Conservation (phyloP, 2,113 vertebrate genomes). For the Eira barbara region DNA sequence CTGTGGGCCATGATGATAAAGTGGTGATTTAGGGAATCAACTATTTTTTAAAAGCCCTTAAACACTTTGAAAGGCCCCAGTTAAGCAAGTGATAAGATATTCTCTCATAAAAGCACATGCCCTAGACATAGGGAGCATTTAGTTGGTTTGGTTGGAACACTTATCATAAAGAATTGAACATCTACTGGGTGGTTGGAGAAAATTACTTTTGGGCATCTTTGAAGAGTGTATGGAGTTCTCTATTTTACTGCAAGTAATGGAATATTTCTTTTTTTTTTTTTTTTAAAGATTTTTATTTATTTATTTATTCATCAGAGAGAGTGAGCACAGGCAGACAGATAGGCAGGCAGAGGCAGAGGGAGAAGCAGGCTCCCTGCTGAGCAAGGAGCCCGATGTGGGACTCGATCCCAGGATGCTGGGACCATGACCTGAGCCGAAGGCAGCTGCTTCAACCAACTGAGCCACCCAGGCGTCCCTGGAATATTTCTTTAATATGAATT, state of each 20-base stretch:
- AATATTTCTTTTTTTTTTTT: too few species aligned
- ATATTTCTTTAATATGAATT: conserved; percentile 3
- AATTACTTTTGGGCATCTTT: conserved; percentile 16
- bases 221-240: background rate
- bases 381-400: too few species aligned
- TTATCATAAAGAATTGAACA: background rate
- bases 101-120: background rate
- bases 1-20: background rate
- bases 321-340: too few species aligned
- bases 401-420: too few species aligned
- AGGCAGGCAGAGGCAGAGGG: too few species aligned
- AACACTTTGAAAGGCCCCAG: background rate
- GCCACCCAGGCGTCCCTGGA: too few species aligned
- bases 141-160: background rate
- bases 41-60: background rate
- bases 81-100: background rate
- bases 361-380: too few species aligned
- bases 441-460: too few species aligned
- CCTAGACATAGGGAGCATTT: background rate
- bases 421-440: too few species aligned
- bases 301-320: too few species aligned
- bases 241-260: background rate
- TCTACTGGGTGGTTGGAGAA: background rate
- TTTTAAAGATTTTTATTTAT: too few species aligned
- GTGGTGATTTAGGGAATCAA: background rate